Conservation (phyloP, 1,140 invertebrate species). For the Drosophila quadrilineata region DNA sequence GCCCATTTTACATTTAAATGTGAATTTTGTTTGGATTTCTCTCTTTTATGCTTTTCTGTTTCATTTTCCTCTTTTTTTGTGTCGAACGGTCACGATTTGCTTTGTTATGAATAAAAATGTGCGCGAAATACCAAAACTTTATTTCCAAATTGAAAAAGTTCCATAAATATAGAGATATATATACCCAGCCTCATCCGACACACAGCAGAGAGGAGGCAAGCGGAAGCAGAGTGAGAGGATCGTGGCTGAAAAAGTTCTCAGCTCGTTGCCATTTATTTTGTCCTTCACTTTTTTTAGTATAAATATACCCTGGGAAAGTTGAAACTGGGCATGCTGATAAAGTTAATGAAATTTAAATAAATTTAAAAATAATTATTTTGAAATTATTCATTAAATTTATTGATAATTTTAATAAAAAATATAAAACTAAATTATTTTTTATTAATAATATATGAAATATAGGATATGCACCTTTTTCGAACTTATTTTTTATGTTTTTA, state of each 20-base stretch:
- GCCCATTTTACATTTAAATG: slow-evolving; percentile 37
- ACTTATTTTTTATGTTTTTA: slow-evolving; percentile 8
- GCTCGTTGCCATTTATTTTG: slow-evolving; percentile 33
- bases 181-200: too few species aligned
- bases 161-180: slow-evolving; percentile 77
- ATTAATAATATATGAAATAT: too few species aligned
- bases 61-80: slow-evolving; percentile 56
- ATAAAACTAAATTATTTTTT: too few species aligned
- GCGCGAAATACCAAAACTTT: slow-evolving; percentile 67
- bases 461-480: too few species aligned
- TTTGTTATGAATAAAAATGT: slow-evolving; percentile 77
- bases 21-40: not conserved
- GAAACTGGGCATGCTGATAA: not conserved
- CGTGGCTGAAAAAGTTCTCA: slow-evolving; percentile 55
- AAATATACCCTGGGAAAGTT: not conserved
- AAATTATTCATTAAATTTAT: too few species aligned
- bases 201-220: too few species aligned
- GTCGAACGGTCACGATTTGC: slow-evolving; percentile 57
- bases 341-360: not conserved
- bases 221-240: too few species aligned
- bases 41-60: slow-evolving; percentile 23
- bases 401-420: too few species aligned
- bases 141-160: slow-evolving; percentile 79
- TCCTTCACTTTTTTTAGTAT: slow-evolving; percentile 9
- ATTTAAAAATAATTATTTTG: too few species aligned